Conservation (phyloP, 2,113 vertebrate species). For the Chamaetylas fuelleborni region DNA sequence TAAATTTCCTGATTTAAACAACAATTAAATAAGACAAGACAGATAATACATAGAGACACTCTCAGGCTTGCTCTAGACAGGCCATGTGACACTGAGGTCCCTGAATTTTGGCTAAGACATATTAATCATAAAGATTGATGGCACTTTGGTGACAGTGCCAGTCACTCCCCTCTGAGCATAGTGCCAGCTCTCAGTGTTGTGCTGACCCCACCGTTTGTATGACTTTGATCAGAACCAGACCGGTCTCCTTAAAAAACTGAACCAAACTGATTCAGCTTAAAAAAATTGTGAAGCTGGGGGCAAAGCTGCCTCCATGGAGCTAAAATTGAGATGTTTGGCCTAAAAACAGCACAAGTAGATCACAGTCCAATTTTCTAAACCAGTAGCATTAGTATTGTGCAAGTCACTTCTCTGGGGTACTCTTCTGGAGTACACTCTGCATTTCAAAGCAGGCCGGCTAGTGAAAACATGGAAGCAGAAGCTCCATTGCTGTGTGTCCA, state of each 20-base stretch:
- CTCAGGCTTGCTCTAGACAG: conserved; percentile 48
- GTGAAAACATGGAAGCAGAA: background rate
- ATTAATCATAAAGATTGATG: conserved; percentile 17
- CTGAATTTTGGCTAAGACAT: conserved; percentile 57
- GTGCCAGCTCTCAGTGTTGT: background rate
- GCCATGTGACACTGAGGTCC: conserved; percentile 57
- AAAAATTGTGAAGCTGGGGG: background rate
- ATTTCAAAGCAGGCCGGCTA: background rate
- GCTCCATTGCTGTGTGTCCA: background rate
- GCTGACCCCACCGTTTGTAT: background rate
- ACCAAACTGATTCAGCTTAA: background rate
- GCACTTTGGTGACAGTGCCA: background rate
- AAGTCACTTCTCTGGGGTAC: background rate
- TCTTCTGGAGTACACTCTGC: background rate
- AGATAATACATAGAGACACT: conserved; percentile 70
- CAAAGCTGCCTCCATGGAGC: background rate
- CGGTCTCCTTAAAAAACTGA: background rate
- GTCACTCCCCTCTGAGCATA: background rate
- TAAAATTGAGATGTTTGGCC: background rate
- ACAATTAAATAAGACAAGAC: conserved; percentile 70
- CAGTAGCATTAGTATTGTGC: background rate
- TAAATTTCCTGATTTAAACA: conserved; percentile 73
- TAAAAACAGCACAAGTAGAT: background rate
- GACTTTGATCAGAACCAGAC: background rate
- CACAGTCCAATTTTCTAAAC: background rate